Base-by-base conservation (phyloP, 1,140 invertebrate species). In the Camponotus vicinus region DNA sequence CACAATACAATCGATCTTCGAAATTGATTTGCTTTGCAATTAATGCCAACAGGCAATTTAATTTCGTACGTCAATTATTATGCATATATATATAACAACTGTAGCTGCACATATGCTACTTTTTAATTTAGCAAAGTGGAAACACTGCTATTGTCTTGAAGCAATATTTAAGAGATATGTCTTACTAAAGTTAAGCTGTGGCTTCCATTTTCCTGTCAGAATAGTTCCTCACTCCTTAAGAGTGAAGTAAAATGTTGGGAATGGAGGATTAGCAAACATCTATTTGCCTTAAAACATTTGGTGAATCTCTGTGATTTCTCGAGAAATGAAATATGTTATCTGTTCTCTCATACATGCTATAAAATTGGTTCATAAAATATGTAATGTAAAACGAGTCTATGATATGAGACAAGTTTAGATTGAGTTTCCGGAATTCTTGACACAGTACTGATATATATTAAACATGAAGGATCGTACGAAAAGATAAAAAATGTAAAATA, bases 221-320 rank as follows among this genome's bases (percentile, higher is more conserved):
- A 13, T 8, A 27, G 21, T 49, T 32, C 32, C n/a, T 3, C 21
- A 32, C 21, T 27, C 27, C 27, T 70, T 49, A 49, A 70, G 1
- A 70, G 42, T 49, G 21, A 15, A 70, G 13, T 45, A 15, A 52
- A 52, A 21, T 32, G 69, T 32, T 32, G 15, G 27, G 27, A 71
- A 15, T n/a, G 45, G 27, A 52, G 55, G 45, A 71, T 32, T 27
- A 52, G 27, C 32, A 32, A 71, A 63, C 13, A 52, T 34, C 45
- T 27, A 69, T 69, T 67, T 79, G n/a, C n/a, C 34, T 69, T 55
- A 27, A 79, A 69, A 42, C 21, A 55, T 69, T 79, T 69, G 45
- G n/a, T n/a, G 42, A 18, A 69, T 27, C 13, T 69, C 3, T 4
- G n/a, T 34, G 3, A 21, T 32, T 79, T 40, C 42, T 66, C 6